Evolutionary conservation across 1,140 invertebrate species (phyloP).

Genomic region (Hydropsyche tenuis): DNA sequence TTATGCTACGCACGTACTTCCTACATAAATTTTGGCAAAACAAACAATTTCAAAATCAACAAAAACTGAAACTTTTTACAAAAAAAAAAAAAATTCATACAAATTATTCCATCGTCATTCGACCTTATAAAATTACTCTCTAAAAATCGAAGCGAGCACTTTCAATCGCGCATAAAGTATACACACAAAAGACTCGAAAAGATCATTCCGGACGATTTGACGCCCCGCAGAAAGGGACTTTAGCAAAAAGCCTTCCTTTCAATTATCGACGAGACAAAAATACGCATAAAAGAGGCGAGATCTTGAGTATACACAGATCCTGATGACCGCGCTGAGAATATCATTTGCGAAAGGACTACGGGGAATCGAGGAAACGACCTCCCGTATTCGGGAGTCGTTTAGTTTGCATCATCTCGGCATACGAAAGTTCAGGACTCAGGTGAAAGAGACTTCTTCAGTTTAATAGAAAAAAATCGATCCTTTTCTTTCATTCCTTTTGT

Average conservation of each 20-base stretch:
- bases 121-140: constrained; percentile 13
- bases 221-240: background rate
- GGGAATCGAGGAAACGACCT: too few relatives aligned
- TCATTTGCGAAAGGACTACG: too few relatives aligned
- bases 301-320: background rate
- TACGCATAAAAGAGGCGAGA: background rate
- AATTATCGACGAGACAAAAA: background rate
- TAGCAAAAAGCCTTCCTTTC: constrained; percentile 6
- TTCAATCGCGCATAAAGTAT: constrained; percentile 4
- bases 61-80: too few relatives aligned
- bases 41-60: too few relatives aligned
- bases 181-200: constrained; percentile 10
- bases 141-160: constrained; percentile 9
- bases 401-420: too few relatives aligned
- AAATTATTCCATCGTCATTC: background rate
- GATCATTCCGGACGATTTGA: constrained; percentile 13
- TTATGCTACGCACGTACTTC: too few relatives aligned
- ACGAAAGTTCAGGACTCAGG: background rate
- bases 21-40: too few relatives aligned
- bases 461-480: constrained; percentile 11
- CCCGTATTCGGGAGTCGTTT: too few relatives aligned
- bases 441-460: background rate
- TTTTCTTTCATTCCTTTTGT: constrained; percentile 3
- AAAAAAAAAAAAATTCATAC: constrained; percentile 7
- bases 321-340: too few relatives aligned